A percentile compares a stretch with the other conserved stretches of the same genome.
Conservation (phyloP, 64 coral and sea anemone species). For the Cladopsammia gracilis region DNA sequence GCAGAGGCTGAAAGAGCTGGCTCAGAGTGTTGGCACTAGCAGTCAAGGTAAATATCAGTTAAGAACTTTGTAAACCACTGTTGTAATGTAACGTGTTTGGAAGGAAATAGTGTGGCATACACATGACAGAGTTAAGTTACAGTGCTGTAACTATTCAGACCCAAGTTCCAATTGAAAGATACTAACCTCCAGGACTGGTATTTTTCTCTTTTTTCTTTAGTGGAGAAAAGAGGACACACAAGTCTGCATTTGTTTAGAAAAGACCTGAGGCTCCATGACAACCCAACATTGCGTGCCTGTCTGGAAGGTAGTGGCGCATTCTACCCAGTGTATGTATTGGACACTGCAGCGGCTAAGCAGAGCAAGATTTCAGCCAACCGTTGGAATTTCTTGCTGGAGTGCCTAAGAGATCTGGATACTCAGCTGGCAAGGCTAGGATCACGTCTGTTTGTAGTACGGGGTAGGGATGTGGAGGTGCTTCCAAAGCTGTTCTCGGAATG, state of each 20-base stretch:
- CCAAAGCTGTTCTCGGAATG: slow-evolving; percentile 63
- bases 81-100: no score
- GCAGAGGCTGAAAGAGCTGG: slow-evolving; percentile 45
- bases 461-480: slow-evolving; percentile 62
- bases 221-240: slow-evolving; percentile 1
- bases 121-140: no score
- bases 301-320: slow-evolving; percentile 40
- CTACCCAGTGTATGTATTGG: slow-evolving; percentile 74
- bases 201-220: neutral
- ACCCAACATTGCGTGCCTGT: slow-evolving; percentile 67
- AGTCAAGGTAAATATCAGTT: neutral
- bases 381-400: slow-evolving; percentile 76
- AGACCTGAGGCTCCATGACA: slow-evolving; percentile 87
- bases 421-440: slow-evolving; percentile 58
- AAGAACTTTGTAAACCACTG: neutral
- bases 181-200: neutral
- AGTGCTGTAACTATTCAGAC: no score
- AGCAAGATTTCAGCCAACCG: slow-evolving; percentile 82
- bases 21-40: neutral
- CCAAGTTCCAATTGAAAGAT: neutral
- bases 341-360: slow-evolving; percentile 25
- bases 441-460: slow-evolving; percentile 72
- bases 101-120: no score
- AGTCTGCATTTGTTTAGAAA: slow-evolving; percentile 90
- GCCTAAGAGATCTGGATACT: slow-evolving; percentile 49